A percentile compares a stretch with the other conserved stretches of the same genome.
These are phyloP conservation scores for Nymphalis urticae DNA, from an alignment of 2,888 invertebrate genomes.

Conservation along the genomic window DNA sequence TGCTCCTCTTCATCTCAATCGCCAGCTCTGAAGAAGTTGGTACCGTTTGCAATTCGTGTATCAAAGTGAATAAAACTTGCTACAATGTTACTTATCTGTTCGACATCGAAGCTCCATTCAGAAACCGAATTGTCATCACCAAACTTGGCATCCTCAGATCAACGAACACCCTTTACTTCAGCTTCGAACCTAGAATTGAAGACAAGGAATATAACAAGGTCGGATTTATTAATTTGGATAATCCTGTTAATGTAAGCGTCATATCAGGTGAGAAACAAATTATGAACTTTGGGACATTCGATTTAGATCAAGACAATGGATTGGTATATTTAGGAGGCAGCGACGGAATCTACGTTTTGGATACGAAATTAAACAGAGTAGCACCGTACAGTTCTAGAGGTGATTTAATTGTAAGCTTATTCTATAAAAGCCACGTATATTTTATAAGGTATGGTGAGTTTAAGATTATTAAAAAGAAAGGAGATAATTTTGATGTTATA, in stretches of 20 bases:
- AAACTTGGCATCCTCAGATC: conserved; percentile 59
- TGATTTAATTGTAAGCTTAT: conserved; percentile 57
- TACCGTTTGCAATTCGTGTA: conserved; percentile 52
- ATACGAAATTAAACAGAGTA: conserved; percentile 49
- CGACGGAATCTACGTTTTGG: conserved; percentile 61
- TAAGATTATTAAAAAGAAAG: conserved; percentile 61
- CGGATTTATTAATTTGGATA: conserved; percentile 60
- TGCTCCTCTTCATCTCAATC: conserved; percentile 45
- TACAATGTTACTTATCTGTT: conserved; percentile 59
- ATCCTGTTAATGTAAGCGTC: conserved; percentile 46
- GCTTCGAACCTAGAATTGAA: conserved; percentile 63
- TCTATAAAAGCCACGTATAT: conserved; percentile 62
- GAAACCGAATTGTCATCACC: conserved; percentile 59
- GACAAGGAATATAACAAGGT: conserved; percentile 67
- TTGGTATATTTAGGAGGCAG: conserved; percentile 66
- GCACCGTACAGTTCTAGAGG: conserved; percentile 62
- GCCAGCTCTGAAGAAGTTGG: conserved; percentile 43
- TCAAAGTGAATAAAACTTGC: conserved; percentile 57
- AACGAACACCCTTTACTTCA: conserved; percentile 60
- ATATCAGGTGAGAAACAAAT: conserved; percentile 49
- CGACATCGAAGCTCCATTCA: conserved; percentile 61
- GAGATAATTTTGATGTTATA: conserved; percentile 54
- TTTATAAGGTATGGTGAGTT: conserved; percentile 55
- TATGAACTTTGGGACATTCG: conserved; percentile 68
- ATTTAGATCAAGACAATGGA: conserved; percentile 63